These are phyloP conservation scores for Conops quadrifasciatus DNA, from an alignment of 2,888 invertebrate genomes.

Conservation along the genomic window DNA sequence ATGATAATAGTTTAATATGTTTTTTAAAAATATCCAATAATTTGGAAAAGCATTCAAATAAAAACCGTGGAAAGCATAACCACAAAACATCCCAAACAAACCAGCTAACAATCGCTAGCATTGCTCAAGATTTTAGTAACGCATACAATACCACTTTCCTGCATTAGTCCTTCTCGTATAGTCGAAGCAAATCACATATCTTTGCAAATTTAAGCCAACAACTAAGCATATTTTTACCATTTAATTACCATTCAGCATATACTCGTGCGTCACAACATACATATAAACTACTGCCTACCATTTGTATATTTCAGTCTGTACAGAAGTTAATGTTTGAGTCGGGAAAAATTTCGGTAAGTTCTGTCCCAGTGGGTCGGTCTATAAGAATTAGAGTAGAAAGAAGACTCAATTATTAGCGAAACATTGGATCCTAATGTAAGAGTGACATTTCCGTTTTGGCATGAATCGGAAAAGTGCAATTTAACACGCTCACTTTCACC, in stretches of 20 bases:
- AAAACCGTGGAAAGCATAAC: background rate
- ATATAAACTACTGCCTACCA: slow-evolving; percentile 34
- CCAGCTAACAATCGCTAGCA: slow-evolving; percentile 50
- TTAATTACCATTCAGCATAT: background rate
- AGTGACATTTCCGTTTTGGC: background rate
- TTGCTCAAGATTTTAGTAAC: slow-evolving; percentile 8
- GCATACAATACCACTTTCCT: slow-evolving; percentile 1
- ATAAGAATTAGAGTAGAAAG: slow-evolving; percentile 14
- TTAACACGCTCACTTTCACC: no score
- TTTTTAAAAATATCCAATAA: slow-evolving; percentile 4
- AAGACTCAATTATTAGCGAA: background rate
- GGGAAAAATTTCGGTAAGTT: slow-evolving; percentile 62
- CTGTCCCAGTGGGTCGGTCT: slow-evolving; percentile 33
- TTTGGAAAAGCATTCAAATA: slow-evolving; percentile 3
- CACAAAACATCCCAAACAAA: slow-evolving; percentile 41
- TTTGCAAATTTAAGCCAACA: background rate
- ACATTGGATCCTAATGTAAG: background rate
- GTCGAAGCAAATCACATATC: background rate
- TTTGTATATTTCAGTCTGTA: slow-evolving; percentile 57
- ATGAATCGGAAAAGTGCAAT: background rate
- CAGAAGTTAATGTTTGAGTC: slow-evolving; percentile 63
- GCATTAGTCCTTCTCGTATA: background rate
- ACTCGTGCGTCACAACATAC: slow-evolving; percentile 4
- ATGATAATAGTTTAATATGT: slow-evolving; percentile 16
- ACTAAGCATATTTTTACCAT: background rate